Evolutionary conservation across 2,797 vertebrate genomes (phyloP), one percentile per base, ranked within the genome.

Genomic region (Gambusia yucatana): DNA sequence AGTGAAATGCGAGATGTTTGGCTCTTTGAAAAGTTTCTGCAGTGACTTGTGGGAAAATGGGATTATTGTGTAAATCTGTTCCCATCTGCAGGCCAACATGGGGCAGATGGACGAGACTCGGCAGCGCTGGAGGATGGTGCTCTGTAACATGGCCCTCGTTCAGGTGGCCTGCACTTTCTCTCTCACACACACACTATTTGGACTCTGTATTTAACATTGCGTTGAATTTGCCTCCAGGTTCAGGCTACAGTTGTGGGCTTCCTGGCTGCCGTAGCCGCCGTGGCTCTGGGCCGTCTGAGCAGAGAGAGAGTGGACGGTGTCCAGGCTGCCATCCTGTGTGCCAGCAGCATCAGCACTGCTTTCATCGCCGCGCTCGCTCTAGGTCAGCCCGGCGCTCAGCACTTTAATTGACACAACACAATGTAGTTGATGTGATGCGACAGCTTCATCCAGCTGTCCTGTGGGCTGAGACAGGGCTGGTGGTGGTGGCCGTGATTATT

Each of bases 161-260:
- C 97, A 98, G 96, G 97, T 98, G 79, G 88, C 73, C 78, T 46
- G 78, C 73, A 55, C 39, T 6, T 16, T 17, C 47, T 16, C 14
- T 16, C 1, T 16, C 33, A 10, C 63, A 41, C 8, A 28, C 33
- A 41, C 20, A 71, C n/a, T 4, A 28, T 20, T 6, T 61, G 28
- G 14, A 61, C 57, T 61, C 28, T 28, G 28, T 59, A 30, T 14
- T 61, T 61, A 33, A 61, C 16, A 0, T 36, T 8, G 16, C 2
- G 1, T 63, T 8, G 28, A 63, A 63, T 63, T 63, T 71, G 9
- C 43, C 4, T 57, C 16, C 92, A 98, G 97, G 94, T 97, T 33
- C 97, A 98, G 93, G 97, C 97, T 86, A 97, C 97, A 0, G 95
- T 97, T 3, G 95, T 98, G 76, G 97, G 97, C 47, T 95, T 98